Evolutionary conservation across 2,113 vertebrate species (phyloP).

Genomic region (Lampris incognitus): DNA sequence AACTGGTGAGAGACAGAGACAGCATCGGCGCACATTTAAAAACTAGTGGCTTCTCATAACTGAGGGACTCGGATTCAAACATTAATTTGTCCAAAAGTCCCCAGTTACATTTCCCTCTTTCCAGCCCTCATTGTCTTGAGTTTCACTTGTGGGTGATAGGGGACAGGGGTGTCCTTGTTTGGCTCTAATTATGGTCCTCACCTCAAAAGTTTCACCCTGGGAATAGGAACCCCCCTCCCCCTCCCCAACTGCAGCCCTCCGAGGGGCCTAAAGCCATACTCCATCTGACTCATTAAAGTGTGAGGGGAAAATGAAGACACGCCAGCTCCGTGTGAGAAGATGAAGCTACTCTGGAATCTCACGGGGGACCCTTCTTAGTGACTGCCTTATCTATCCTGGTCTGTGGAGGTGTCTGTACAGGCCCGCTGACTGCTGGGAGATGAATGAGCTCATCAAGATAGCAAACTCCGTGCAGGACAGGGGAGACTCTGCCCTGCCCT

Average conservation of each 20-base stretch:
- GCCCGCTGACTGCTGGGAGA: slow-evolving; percentile 59
- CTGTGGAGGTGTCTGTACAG: slow-evolving; percentile 46
- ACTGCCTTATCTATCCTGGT: slow-evolving; percentile 55
- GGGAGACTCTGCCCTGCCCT: slow-evolving; percentile 1
- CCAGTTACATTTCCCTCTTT: slow-evolving; percentile 55
- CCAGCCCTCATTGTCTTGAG: slow-evolving; percentile 56
- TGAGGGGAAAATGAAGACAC: slow-evolving; percentile 66
- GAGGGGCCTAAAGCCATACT: slow-evolving; percentile 59
- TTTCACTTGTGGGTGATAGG: slow-evolving; percentile 68
- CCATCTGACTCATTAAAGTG: slow-evolving; percentile 67
- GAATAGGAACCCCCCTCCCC: slow-evolving; percentile 69
- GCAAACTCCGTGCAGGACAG: slow-evolving; percentile 7
- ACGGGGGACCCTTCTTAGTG: slow-evolving; percentile 48
- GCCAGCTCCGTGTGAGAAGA: slow-evolving; percentile 49
- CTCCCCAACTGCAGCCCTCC: background rate
- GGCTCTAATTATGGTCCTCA: slow-evolving; percentile 76
- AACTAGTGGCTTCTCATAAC: slow-evolving; percentile 35
- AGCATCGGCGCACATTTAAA: slow-evolving; percentile 39
- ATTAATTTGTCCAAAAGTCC: slow-evolving; percentile 65
- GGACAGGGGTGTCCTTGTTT: slow-evolving; percentile 78
- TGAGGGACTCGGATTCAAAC: slow-evolving; percentile 47
- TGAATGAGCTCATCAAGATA: slow-evolving; percentile 50
- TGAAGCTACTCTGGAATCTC: slow-evolving; percentile 27
- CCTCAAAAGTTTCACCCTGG: slow-evolving; percentile 72
- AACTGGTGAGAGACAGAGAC: slow-evolving; percentile 55